Conservation (phyloP, 2,888 invertebrate genomes). For the Drosophila hamatofila region DNA sequence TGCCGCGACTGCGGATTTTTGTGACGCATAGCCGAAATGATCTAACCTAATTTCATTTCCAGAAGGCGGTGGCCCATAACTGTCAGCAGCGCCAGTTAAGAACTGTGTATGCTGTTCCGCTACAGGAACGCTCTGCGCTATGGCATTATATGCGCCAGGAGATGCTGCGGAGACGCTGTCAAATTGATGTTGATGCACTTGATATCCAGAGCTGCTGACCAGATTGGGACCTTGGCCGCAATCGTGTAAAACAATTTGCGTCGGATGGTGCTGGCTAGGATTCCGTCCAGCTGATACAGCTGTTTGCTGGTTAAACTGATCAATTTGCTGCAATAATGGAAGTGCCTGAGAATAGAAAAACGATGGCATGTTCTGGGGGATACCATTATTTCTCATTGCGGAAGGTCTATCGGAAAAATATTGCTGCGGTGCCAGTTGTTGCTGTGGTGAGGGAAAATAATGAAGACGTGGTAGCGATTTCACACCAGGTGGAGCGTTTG, state of each 20-base stretch:
- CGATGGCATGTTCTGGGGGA: slow-evolving; percentile 70
- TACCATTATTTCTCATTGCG: slow-evolving; percentile 69
- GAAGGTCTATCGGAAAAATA: slow-evolving; percentile 62
- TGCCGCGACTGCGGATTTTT: slow-evolving; percentile 74
- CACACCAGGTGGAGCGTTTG: slow-evolving; percentile 58
- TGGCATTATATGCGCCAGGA: slow-evolving; percentile 68
- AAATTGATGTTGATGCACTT: slow-evolving; percentile 61
- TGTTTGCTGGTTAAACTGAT: slow-evolving; percentile 74
- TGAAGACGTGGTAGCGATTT: slow-evolving; percentile 50
- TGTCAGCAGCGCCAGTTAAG: slow-evolving; percentile 59
- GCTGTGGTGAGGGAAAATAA: slow-evolving; percentile 57
- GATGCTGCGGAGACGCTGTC: slow-evolving; percentile 56
- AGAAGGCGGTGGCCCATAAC: slow-evolving; percentile 79
- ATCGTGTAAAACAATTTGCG: slow-evolving; percentile 74
- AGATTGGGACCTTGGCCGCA: slow-evolving; percentile 84
- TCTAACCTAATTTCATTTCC: slow-evolving; percentile 79
- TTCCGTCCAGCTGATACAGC: not conserved
- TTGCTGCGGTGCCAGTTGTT: slow-evolving; percentile 46
- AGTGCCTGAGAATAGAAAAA: slow-evolving; percentile 75
- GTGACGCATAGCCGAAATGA: slow-evolving; percentile 81
- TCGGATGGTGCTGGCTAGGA: slow-evolving; percentile 64
- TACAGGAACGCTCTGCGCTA: slow-evolving; percentile 80
- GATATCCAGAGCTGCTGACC: slow-evolving; percentile 72
- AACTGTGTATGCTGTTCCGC: slow-evolving; percentile 82
- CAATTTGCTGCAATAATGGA: slow-evolving; percentile 75